phyloP scores from a whole-genome alignment of 2,113 vertebrate genomes.

The Chloropsis cyanopogon region DNA sequence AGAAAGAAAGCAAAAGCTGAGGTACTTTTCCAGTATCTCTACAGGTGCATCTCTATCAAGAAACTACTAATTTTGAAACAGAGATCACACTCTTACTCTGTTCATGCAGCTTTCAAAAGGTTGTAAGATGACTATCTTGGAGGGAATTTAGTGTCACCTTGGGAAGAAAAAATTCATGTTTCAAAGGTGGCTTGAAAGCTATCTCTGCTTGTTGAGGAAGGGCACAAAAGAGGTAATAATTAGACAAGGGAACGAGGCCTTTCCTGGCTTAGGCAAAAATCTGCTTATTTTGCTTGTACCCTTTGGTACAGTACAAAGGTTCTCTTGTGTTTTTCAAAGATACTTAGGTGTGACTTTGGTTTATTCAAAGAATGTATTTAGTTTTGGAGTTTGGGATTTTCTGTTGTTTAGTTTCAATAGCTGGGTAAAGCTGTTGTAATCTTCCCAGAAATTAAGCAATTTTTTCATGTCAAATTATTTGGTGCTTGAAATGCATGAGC shows the following conservation, averaged over 20 bases:
- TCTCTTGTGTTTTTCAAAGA: background rate
- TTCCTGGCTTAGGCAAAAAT: background rate
- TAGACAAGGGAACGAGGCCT: background rate
- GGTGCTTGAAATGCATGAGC: background rate
- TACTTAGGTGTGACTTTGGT: background rate
- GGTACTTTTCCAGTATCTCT: background rate
- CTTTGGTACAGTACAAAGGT: constrained; percentile 18
- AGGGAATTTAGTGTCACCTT: background rate
- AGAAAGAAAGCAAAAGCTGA: background rate
- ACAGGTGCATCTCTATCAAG: background rate
- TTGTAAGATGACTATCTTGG: background rate
- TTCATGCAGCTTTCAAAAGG: background rate
- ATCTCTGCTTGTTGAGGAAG: background rate
- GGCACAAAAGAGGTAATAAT: background rate
- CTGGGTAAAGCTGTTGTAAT: background rate
- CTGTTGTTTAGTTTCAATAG: background rate
- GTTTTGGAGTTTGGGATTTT: background rate
- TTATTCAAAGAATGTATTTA: background rate
- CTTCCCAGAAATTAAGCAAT: background rate
- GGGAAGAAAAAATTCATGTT: background rate
- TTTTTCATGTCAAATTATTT: background rate
- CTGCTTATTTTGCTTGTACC: background rate
- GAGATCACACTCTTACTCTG: background rate
- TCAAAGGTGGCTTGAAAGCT: background rate
- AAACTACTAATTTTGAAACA: background rate